Evolutionary conservation across 2,888 invertebrate genomes (phyloP).

Genomic region (Aspidapion aeneum): DNA sequence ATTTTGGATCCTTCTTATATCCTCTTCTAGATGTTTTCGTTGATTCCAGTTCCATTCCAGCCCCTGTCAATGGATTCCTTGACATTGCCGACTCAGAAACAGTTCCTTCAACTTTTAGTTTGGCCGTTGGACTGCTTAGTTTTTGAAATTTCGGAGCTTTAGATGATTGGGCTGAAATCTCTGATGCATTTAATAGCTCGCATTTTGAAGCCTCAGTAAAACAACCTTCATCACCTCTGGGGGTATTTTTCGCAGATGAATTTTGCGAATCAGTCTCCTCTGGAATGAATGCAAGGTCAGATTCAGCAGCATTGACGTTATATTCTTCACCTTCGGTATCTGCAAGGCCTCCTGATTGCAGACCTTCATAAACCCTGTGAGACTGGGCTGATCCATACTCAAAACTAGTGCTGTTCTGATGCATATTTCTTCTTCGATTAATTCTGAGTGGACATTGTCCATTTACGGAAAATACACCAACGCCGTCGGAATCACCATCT

Average conservation of each 20-base stretch:
- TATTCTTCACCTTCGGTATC: background rate
- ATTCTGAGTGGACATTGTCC: slow-evolving; percentile 38
- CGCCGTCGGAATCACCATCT: slow-evolving; percentile 37
- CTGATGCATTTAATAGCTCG: background rate
- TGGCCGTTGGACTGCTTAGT: background rate
- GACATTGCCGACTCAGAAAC: slow-evolving; percentile 28
- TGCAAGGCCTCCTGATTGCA: background rate
- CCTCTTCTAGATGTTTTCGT: slow-evolving; percentile 30
- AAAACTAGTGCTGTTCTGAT: slow-evolving; percentile 22
- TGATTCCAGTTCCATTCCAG: slow-evolving; percentile 33
- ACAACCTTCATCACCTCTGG: background rate
- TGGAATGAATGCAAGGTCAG: background rate
- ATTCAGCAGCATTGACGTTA: background rate
- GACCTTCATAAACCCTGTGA: background rate
- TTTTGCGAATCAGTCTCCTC: background rate
- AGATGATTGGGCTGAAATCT: background rate
- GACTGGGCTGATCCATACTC: slow-evolving; percentile 26
- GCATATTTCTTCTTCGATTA: slow-evolving; percentile 18
- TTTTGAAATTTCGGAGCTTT: background rate
- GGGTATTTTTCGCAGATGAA: background rate
- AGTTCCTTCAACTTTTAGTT: background rate
- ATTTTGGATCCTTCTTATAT: slow-evolving; percentile 22
- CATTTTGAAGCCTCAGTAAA: background rate
- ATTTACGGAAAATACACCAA: slow-evolving; percentile 42
- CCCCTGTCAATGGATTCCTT: slow-evolving; percentile 37